These are phyloP conservation scores for Notoglanidium macrostoma DNA, from an alignment of 2,797 vertebrate genomes.

Conservation along the genomic window DNA sequence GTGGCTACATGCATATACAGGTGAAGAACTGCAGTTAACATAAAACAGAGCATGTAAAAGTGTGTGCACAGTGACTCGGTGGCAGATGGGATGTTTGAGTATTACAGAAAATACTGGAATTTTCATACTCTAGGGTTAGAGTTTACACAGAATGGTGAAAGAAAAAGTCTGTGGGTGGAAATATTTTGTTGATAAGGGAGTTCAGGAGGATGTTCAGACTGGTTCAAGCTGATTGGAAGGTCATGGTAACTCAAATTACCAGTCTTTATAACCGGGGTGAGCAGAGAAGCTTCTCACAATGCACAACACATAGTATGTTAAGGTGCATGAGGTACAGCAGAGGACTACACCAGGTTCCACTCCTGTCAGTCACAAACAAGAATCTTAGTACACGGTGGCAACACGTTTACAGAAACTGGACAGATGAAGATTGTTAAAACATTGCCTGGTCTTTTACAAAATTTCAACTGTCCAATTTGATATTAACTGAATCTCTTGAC, in stretches of 20 bases:
- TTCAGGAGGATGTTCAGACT: not conserved
- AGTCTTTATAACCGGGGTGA: not conserved
- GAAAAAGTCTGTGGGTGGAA: not conserved
- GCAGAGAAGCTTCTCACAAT: not conserved
- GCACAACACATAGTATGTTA: not conserved
- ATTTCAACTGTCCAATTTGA: not conserved
- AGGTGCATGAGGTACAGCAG: not conserved
- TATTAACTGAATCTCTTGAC: not conserved
- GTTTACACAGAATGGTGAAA: not conserved
- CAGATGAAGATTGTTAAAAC: not conserved
- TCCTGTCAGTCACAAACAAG: not conserved
- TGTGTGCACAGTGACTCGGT: not conserved
- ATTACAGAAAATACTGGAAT: not conserved
- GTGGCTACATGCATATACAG: too few relatives aligned
- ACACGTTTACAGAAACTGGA: not conserved
- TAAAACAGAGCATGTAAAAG: not conserved
- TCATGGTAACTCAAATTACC: not conserved
- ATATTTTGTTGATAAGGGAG: not conserved
- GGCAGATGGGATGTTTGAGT: not conserved
- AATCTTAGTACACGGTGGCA: not conserved
- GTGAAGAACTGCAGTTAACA: not conserved
- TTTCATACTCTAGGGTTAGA: not conserved
- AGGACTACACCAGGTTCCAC: not conserved
- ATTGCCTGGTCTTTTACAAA: not conserved
- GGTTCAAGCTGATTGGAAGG: not conserved